These are phyloP conservation scores for Chrysocyon brachyurus DNA, from an alignment of 2,797 vertebrate genomes.

Conservation along the genomic window DNA sequence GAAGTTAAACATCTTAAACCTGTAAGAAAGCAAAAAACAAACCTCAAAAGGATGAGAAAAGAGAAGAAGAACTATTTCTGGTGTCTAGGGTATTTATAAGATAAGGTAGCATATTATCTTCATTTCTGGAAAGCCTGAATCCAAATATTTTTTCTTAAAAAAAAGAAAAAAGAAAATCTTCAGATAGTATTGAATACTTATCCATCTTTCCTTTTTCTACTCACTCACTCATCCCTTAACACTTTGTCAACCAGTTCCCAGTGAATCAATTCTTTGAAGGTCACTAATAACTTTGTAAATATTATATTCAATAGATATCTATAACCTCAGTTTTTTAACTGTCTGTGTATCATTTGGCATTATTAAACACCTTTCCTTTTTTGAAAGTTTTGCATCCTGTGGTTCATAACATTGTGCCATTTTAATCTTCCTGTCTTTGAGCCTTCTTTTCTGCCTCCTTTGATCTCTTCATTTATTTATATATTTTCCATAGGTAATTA, in stretches of 20 bases:
- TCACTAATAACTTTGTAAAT: neutral
- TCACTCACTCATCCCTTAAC: neutral
- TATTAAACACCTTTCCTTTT: neutral
- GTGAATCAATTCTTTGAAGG: neutral
- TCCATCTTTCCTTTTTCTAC: neutral
- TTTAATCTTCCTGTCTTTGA: neutral
- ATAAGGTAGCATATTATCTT: conserved; percentile 1
- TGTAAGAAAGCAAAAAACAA: conserved; percentile 38
- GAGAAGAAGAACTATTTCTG: neutral
- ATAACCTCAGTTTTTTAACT: neutral
- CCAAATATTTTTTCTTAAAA: conserved; percentile 57
- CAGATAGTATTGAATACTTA: conserved; percentile 25
- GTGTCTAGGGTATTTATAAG: neutral
- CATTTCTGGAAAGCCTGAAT: conserved; percentile 47
- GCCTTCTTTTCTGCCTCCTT: neutral
- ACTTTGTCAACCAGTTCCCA: neutral
- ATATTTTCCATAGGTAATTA: conserved; percentile 32
- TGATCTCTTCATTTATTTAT: neutral
- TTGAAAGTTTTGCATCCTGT: neutral
- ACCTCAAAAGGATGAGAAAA: conserved; percentile 45
- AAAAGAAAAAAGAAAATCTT: neutral
- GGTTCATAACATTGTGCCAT: neutral
- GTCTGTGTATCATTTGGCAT: neutral
- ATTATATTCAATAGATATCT: neutral
- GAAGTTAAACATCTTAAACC: conserved; percentile 28